Percentiles rank a stretch among this genome's conserved stretches.
Evolutionary conservation across 30 jellyfish, hydroid and myxozoan genomes (phyloP).

Genomic region (Clytia hemisphaerica): DNA sequence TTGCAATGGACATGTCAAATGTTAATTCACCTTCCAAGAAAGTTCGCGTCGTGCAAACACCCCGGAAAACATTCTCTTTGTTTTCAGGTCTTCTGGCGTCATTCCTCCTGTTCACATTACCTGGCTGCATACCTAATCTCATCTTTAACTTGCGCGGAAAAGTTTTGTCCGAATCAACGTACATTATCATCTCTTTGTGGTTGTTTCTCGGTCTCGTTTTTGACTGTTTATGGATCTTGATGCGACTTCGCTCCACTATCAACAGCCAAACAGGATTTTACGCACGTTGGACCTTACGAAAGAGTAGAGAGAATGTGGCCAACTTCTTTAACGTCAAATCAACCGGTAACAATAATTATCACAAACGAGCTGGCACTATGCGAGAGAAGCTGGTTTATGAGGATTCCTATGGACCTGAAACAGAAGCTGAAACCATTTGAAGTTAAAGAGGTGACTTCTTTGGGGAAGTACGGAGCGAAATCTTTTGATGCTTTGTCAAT

Average conservation of each 20-base stretch:
- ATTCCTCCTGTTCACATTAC: conserved; percentile 15
- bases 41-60: conserved; percentile 10
- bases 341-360: too few species aligned
- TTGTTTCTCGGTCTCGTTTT: conserved; percentile 25
- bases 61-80: conserved; percentile 19
- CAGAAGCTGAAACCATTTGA: too few species aligned
- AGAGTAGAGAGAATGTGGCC: neutral
- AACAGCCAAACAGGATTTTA: conserved; percentile 4
- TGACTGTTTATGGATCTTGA: conserved; percentile 18
- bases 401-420: too few species aligned
- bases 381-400: too few species aligned
- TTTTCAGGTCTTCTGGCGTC: conserved; percentile 24
- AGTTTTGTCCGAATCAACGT: conserved; percentile 12
- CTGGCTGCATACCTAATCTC: conserved; percentile 24
- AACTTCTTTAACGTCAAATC: neutral
- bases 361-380: too few species aligned
- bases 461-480: too few species aligned
- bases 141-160: conserved; percentile 5
- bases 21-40: neutral
- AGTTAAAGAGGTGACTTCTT: too few species aligned
- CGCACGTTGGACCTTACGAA: conserved; percentile 20
- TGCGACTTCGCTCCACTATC: conserved; percentile 26
- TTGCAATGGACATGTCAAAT: neutral
- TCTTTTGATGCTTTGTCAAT: too few species aligned
- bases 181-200: conserved; percentile 17